phyloP scores from a whole-genome alignment of 2,888 invertebrate genomes.

The Lasioglossum pauxillum region DNA sequence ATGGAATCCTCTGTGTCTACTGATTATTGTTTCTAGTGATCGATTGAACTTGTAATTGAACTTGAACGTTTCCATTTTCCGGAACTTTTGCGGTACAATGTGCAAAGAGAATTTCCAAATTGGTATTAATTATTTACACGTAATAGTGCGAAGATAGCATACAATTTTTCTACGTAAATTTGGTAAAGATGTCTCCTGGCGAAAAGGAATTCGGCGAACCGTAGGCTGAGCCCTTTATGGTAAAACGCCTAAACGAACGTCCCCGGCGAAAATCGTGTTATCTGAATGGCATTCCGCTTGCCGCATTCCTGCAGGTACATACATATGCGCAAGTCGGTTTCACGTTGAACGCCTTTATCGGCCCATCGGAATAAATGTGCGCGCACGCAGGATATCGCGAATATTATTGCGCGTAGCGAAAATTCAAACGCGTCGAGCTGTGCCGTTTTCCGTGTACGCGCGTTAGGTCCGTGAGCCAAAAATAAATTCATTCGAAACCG shows the following conservation, averaged over 20 bases:
- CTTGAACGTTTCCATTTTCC: too few relatives aligned
- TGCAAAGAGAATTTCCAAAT: neutral
- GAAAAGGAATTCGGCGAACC: neutral
- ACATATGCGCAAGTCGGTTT: constrained; percentile 13
- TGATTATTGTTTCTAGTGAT: too few relatives aligned
- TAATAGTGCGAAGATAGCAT: neutral
- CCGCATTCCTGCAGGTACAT: constrained; percentile 26
- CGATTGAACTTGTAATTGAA: too few relatives aligned
- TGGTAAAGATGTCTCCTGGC: neutral
- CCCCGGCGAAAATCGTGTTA: constrained; percentile 7
- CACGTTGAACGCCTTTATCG: constrained; percentile 35
- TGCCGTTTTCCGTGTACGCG: neutral
- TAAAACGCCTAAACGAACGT: neutral
- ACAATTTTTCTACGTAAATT: neutral
- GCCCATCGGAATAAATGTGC: constrained; percentile 16
- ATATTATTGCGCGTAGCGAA: neutral
- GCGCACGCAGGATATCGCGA: neutral
- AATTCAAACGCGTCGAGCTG: neutral
- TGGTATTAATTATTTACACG: neutral
- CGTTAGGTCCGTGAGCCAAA: neutral
- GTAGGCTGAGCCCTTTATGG: neutral
- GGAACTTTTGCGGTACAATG: neutral
- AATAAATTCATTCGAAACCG: constrained; percentile 17
- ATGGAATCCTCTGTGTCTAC: too few relatives aligned
- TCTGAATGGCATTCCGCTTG: constrained; percentile 28